phyloP scores from a whole-genome alignment of 2,797 vertebrate genomes.

The Sebastes jordani region DNA sequence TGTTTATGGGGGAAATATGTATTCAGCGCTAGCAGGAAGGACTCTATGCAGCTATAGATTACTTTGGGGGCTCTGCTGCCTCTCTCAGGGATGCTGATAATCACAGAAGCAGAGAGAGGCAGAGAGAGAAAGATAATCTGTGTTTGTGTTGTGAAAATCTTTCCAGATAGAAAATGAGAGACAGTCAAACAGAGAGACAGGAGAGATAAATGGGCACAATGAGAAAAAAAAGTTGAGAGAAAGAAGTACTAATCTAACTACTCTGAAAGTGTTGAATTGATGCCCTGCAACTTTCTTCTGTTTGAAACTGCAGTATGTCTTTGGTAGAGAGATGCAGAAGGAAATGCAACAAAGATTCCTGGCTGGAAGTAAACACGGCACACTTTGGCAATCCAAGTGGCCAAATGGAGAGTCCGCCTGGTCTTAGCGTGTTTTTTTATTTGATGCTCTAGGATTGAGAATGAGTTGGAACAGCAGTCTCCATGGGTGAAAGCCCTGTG shows the following conservation, averaged over 20 bases:
- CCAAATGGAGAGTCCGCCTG: too few species aligned
- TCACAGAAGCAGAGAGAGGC: conserved; percentile 31
- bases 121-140: conserved; percentile 15
- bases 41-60: conserved; percentile 51
- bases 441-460: too few species aligned
- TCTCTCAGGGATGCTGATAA: conserved; percentile 56
- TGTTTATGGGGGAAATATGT: conserved; percentile 45
- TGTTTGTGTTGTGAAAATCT: conserved; percentile 12
- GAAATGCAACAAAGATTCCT: not conserved
- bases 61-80: conserved; percentile 56
- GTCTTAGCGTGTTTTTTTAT: accelerated
- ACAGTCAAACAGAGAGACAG: not conserved
- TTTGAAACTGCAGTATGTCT: not conserved
- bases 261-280: not conserved
- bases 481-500: not conserved
- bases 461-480: not conserved
- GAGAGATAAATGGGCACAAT: not conserved
- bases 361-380: not conserved
- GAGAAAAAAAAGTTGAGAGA: not conserved
- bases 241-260: not conserved
- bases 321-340: not conserved
- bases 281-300: not conserved
- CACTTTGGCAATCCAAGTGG: too few species aligned
- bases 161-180: not conserved
- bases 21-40: conserved; percentile 37